Conservation (phyloP, 2,888 invertebrate species). For the Dicycla oo region DNA sequence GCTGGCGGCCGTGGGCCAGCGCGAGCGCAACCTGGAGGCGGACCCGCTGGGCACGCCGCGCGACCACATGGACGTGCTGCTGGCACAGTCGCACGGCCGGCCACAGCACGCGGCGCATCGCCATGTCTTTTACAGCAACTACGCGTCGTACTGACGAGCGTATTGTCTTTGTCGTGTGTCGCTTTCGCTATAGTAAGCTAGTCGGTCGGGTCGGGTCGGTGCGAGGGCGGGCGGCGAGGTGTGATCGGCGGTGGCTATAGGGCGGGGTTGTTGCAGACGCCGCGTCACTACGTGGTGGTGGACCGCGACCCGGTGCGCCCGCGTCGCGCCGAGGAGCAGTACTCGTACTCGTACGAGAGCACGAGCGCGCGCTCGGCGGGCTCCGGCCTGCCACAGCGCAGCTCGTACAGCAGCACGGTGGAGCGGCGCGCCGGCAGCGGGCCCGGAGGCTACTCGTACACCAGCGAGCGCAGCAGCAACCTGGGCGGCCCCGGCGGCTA, state of each 20-base stretch:
- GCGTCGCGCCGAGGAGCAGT: constrained; percentile 94
- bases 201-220: constrained; percentile 80
- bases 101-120: constrained; percentile 87
- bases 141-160: constrained; percentile 84
- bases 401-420: constrained; percentile 92
- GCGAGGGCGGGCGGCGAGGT: constrained; percentile 80
- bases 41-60: constrained; percentile 91
- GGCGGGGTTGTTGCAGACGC: constrained; percentile 93
- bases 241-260: constrained; percentile 77
- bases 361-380: constrained; percentile 89
- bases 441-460: constrained; percentile 94
- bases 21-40: constrained; percentile 90
- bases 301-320: constrained; percentile 92
- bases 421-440: constrained; percentile 93
- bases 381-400: constrained; percentile 90
- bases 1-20: constrained; percentile 90
- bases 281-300: constrained; percentile 96
- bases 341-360: constrained; percentile 95
- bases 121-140: constrained; percentile 89
- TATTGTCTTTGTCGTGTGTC: constrained; percentile 80
- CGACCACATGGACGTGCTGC: constrained; percentile 92
- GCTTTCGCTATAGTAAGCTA: constrained; percentile 84
- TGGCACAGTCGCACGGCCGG: constrained; percentile 91
- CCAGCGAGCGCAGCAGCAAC: constrained; percentile 93
- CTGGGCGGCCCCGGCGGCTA: constrained; percentile 95